Percentiles rank a stretch among this genome's conserved stretches.
Conservation (phyloP, 2,888 invertebrate species). For the Drepanosiphum platanoidis region DNA sequence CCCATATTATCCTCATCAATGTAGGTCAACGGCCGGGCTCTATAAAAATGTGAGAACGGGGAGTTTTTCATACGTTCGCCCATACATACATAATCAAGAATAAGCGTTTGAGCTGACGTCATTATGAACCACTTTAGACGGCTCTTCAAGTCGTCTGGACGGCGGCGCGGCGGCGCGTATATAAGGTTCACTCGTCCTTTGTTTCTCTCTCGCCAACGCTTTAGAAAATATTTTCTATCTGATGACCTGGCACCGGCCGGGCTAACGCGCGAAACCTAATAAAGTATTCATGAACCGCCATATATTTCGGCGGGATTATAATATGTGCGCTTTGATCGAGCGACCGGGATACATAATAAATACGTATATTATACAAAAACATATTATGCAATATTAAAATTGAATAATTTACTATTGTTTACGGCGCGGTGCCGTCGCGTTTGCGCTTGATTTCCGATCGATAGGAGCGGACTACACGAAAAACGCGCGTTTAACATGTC, state of each 20-base stretch:
- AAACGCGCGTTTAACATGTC: no score
- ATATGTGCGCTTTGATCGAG: neutral
- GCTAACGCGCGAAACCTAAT: neutral
- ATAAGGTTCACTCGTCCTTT: no score
- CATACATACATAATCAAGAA: slow-evolving; percentile 25
- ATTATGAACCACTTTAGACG: slow-evolving; percentile 53
- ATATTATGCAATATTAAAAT: no score
- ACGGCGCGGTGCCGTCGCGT: no score
- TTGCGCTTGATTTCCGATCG: no score
- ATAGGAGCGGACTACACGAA: no score
- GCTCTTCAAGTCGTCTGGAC: slow-evolving; percentile 45
- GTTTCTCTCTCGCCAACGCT: slow-evolving; percentile 21
- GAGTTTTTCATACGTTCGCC: slow-evolving; percentile 9
- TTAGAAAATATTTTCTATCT: neutral
- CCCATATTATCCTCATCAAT: neutral
- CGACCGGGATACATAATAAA: neutral
- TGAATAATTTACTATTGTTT: no score
- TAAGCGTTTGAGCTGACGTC: slow-evolving; percentile 46
- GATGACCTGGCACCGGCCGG: neutral
- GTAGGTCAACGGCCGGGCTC: slow-evolving; percentile 34
- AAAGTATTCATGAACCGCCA: neutral
- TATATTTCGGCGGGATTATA: neutral
- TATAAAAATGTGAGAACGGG: slow-evolving; percentile 1
- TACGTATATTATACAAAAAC: neutral
- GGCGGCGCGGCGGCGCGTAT: neutral